Base-by-base conservation (phyloP, 2,888 invertebrate genomes). In the Coelopa pilipes region DNA sequence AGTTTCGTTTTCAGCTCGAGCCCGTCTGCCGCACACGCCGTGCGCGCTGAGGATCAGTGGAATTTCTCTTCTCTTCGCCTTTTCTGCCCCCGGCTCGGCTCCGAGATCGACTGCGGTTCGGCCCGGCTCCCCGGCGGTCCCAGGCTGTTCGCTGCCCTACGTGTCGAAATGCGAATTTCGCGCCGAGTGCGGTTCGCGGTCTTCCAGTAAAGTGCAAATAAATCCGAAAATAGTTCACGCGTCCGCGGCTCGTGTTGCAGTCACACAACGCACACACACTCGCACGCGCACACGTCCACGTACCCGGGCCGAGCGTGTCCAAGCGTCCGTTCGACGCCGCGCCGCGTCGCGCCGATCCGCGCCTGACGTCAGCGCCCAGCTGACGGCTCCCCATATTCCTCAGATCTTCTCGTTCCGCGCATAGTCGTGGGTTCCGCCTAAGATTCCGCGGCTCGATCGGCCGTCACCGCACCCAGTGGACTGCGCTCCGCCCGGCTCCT, bases 141-240 rank as follows among this genome's bases (percentile, higher is more conserved):
- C 10, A 57, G 34, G 34, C 34, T 70, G 21, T 45, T 60, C 24
- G 67, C 19, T 17, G 24, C 34, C 45, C 34, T 70, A 75, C 77
- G 77, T 76, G 77, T 72, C 60, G 66, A 74, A 60, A 76, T 77
- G 77, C 71, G 45, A 75, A 76, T 75, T 77, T 77, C 75, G 74
- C 73, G 75, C 69, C 7, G 34, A 34, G 34, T 34, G 34, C 34
- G 7, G 7, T 34, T 34, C 7, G 2, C 34, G 7, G 7, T 34
- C 2, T 34, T 34, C 7, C 2, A 4, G 2, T 34, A 34, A 34
- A 34, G 34, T 7, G 34, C 2, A 34, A 34, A 34, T 4, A 34
- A 34, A 34, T 4, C 34, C 24, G 47, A 65, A 17, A 21, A 11
- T 19, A 19, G 21, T 57, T 21, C 57, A 57, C 17, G 17, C 57